Evolutionary conservation across 2,113 vertebrate genomes (phyloP), one percentile per base, ranked within the genome.

Genomic region (Cyphomyrus plagiostoma): DNA sequence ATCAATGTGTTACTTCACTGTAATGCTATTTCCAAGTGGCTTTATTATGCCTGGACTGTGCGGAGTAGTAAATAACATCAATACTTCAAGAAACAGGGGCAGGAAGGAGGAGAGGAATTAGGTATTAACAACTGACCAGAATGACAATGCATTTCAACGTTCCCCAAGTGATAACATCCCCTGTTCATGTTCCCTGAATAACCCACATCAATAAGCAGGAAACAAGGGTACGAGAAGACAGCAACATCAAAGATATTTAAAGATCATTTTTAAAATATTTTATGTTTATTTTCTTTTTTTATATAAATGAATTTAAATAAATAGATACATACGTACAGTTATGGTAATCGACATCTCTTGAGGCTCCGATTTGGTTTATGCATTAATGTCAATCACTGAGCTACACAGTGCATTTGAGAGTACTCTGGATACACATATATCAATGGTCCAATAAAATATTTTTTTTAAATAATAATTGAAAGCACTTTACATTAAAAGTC

Each of bases 401-500:
- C 30, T 53, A 87, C 84, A 58, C 26, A 88, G 45, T 62, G 53
- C 53, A 42, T 66, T 88, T 88, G 15, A n/a, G 49, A 39, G n/a
- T 21, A 53, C 49, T 52, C 50, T 50, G 46, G 23, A 87, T 50
- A 53, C 50, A 87, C 11, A 52, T 52, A 11, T 26, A 86, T 86
- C 49, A 23, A 87, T 30, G 53, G n/a, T 62, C 87, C 48, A 46
- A 46, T 88, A n/a, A 45, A 58, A 45, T 62, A 39, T 30, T 39
- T 35, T 17, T 17, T 17, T 15, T 15, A 23, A 58, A 56, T 30
- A 42, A 88, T 42, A 88, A 62, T 58, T 53, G 23, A 87, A 35
- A 87, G 48, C 45, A 88, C 35, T 45, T 88, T 62, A 88, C 87
- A 11, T 50, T 66, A 88, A 87, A 48, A 86, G 45, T 87, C n/a